These are phyloP conservation scores for Labeo rohita DNA, from an alignment of 2,113 vertebrate species.

Conservation along the genomic window DNA sequence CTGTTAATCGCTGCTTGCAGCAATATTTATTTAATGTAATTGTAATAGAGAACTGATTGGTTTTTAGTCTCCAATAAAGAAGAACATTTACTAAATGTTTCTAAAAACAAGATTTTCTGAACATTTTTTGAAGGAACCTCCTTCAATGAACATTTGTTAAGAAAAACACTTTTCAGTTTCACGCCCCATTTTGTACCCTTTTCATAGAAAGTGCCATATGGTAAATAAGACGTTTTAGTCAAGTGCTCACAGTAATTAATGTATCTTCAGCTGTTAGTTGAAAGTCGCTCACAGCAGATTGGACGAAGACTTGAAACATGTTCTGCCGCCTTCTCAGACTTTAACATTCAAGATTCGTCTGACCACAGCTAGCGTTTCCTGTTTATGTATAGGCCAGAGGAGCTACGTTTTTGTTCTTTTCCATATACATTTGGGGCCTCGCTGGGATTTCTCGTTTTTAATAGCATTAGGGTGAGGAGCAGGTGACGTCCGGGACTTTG, in stretches of 20 bases:
- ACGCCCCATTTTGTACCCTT: neutral
- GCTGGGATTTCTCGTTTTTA: slow-evolving; percentile 46
- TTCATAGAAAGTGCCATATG: neutral
- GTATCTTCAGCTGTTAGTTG: neutral
- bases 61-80: too few relatives aligned
- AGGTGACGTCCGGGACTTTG: slow-evolving; percentile 56
- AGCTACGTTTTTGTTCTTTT: slow-evolving; percentile 44
- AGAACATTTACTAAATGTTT: too few relatives aligned
- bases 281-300: neutral
- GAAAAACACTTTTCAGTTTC: neutral
- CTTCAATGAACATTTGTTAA: neutral
- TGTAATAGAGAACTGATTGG: too few relatives aligned
- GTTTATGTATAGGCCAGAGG: slow-evolving; percentile 39
- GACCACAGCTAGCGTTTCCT: slow-evolving; percentile 51
- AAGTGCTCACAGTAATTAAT: neutral
- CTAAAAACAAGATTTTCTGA: neutral
- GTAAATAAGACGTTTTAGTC: neutral
- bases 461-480: slow-evolving; percentile 57
- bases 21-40: too few relatives aligned
- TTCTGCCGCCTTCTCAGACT: slow-evolving; percentile 5
- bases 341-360: slow-evolving; percentile 43
- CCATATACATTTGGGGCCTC: slow-evolving; percentile 42
- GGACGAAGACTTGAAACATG: neutral
- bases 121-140: neutral
- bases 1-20: too few relatives aligned